These are phyloP conservation scores for Rhodinocichla rosea DNA, from an alignment of 2,113 vertebrate species.

Conservation along the genomic window DNA sequence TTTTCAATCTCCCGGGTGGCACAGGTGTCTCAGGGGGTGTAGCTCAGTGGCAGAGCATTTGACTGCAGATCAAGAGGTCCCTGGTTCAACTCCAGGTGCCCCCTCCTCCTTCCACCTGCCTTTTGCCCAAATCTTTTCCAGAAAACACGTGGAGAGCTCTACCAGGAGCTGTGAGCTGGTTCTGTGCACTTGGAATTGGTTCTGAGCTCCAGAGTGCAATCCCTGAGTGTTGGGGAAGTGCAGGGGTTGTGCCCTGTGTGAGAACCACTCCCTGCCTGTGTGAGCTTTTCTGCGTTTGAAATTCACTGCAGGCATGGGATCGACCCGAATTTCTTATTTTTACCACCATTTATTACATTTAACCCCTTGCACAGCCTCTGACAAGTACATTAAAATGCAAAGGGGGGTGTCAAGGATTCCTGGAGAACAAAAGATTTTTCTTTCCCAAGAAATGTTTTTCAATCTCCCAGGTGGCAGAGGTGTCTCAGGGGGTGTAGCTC, in stretches of 20 bases:
- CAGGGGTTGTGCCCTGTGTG: too few relatives aligned
- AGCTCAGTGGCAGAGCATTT: constrained; percentile 76
- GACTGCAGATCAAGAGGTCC: constrained; percentile 76
- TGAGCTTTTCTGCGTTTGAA: too few relatives aligned
- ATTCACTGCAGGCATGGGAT: too few relatives aligned
- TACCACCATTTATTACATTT: not conserved
- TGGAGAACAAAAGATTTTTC: too few relatives aligned
- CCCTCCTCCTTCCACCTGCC: not conserved
- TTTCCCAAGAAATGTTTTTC: not conserved
- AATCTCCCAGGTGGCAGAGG: not conserved
- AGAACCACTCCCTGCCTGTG: too few relatives aligned
- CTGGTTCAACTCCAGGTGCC: constrained; percentile 70
- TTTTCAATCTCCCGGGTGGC: accelerated
- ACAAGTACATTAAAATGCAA: too few relatives aligned
- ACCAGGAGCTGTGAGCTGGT: too few relatives aligned
- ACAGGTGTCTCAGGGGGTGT: not conserved
- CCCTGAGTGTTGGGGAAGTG: too few relatives aligned
- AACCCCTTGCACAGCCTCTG: too few relatives aligned
- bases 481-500: constrained; percentile 68
- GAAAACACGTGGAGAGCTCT: not conserved
- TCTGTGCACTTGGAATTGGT: not conserved
- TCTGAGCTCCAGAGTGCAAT: not conserved
- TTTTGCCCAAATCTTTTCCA: not conserved
- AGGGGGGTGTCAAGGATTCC: accelerated
- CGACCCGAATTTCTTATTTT: too few relatives aligned